phyloP scores from a whole-genome alignment of 2,888 invertebrate genomes.

The Rhynchonema sp. region DNA sequence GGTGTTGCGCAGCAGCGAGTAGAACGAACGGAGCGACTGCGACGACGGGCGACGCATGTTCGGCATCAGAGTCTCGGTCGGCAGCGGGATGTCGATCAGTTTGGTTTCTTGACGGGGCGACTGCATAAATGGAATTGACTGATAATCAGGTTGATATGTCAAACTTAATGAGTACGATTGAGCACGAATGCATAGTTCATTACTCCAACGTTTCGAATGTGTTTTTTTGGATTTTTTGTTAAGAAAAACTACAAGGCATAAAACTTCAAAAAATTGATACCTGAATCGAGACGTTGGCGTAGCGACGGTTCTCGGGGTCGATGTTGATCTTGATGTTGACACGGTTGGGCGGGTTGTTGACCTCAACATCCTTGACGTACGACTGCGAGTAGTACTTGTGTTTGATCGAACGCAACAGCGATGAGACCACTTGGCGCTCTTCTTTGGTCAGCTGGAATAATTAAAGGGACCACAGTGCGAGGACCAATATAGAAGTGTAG shows the following conservation, averaged over 20 bases:
- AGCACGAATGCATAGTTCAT: too few relatives aligned
- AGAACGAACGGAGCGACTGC: conserved; percentile 7
- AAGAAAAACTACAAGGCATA: too few relatives aligned
- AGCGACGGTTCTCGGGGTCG: conserved; percentile 17
- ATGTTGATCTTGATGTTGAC: conserved; percentile 9
- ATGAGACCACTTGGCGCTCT: too few relatives aligned
- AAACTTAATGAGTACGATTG: too few relatives aligned
- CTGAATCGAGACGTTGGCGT: conserved; percentile 15
- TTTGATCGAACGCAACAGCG: conserved; percentile 5
- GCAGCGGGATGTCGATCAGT: conserved; percentile 6
- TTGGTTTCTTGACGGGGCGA: conserved; percentile 11
- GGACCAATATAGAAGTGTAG: too few relatives aligned
- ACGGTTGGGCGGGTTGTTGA: conserved; percentile 1
- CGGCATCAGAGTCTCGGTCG: conserved; percentile 8
- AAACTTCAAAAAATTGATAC: too few relatives aligned
- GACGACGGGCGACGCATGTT: conserved; percentile 5
- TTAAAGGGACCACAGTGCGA: too few relatives aligned
- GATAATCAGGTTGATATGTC: background rate
- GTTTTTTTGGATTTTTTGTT: too few relatives aligned
- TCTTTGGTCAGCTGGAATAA: background rate
- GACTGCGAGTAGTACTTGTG: conserved; percentile 2
- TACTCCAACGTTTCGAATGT: too few relatives aligned
- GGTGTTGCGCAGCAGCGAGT: background rate
- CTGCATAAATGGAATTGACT: background rate
- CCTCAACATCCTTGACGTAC: conserved; percentile 3